Percentiles rank a stretch among this genome's conserved stretches.
Evolutionary conservation across 2,797 vertebrate genomes (phyloP).

Genomic region (Melopsittacus undulatus): DNA sequence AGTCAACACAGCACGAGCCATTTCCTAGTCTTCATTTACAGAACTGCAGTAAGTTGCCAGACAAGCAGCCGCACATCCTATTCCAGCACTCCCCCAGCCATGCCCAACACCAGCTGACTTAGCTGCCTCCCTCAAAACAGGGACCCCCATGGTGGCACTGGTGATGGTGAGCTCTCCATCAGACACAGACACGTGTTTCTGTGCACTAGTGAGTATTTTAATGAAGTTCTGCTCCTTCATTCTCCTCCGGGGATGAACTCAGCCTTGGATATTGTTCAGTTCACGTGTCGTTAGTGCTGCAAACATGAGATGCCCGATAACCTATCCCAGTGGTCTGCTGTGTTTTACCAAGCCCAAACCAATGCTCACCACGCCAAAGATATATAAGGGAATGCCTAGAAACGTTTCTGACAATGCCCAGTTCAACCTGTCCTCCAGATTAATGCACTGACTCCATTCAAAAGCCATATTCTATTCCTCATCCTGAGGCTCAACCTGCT

Average conservation of each 20-base stretch:
- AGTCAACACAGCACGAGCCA: rapidly evolving
- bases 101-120: background rate
- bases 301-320: background rate
- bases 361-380: rapidly evolving
- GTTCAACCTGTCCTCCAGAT: background rate
- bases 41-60: background rate
- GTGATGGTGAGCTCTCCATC: rapidly evolving
- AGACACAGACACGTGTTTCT: background rate
- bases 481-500: background rate
- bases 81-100: background rate
- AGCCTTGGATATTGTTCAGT: background rate
- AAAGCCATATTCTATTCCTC: background rate
- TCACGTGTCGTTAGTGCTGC: background rate
- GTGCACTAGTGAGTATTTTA: background rate
- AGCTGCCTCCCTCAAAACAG: background rate
- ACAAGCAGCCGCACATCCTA: background rate
- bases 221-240: background rate
- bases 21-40: background rate
- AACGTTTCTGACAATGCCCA: background rate
- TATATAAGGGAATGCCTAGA: background rate
- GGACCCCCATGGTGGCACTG: background rate
- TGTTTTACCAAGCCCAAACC: background rate
- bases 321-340: background rate
- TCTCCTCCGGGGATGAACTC: background rate
- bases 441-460: background rate